Percentiles rank a stretch among this genome's conserved stretches.
phyloP scores from a whole-genome alignment of 2,888 invertebrate genomes.

The Rhamnusium bicolor region DNA sequence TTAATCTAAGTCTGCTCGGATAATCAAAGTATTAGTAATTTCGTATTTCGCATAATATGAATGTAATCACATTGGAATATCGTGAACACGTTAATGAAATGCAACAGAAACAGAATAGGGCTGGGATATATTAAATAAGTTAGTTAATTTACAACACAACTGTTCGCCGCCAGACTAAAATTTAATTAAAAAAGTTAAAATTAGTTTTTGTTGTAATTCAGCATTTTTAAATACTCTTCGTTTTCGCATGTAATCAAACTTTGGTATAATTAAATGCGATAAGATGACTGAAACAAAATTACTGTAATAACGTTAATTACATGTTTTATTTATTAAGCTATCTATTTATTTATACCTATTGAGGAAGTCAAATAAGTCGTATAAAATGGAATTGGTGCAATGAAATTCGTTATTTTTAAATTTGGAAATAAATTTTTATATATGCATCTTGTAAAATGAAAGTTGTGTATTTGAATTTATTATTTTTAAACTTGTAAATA shows the following conservation, averaged over 20 bases:
- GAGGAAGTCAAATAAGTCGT: too few relatives aligned
- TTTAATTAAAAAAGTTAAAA: conserved; percentile 72
- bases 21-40: conserved; percentile 36
- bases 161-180: conserved; percentile 65
- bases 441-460: too few relatives aligned
- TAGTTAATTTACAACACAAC: conserved; percentile 68
- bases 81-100: conserved; percentile 51
- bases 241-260: conserved; percentile 65
- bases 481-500: too few relatives aligned
- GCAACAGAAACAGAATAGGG: conserved; percentile 54
- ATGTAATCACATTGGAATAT: conserved; percentile 49
- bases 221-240: conserved; percentile 68
- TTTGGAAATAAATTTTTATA: too few relatives aligned
- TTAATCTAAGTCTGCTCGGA: conserved; percentile 1
- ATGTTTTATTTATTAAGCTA: conserved; percentile 54
- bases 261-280: conserved; percentile 64
- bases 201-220: conserved; percentile 72
- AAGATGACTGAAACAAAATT: conserved; percentile 57
- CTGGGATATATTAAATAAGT: conserved; percentile 64
- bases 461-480: too few relatives aligned
- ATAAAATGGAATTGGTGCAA: too few relatives aligned
- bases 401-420: too few relatives aligned
- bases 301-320: conserved; percentile 57
- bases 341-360: too few relatives aligned
- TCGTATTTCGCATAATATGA: conserved; percentile 41